A percentile compares a stretch with the other conserved stretches of the same genome.
Conservation (phyloP, 2,113 vertebrate genomes). For the Microcebus tavaratra region DNA sequence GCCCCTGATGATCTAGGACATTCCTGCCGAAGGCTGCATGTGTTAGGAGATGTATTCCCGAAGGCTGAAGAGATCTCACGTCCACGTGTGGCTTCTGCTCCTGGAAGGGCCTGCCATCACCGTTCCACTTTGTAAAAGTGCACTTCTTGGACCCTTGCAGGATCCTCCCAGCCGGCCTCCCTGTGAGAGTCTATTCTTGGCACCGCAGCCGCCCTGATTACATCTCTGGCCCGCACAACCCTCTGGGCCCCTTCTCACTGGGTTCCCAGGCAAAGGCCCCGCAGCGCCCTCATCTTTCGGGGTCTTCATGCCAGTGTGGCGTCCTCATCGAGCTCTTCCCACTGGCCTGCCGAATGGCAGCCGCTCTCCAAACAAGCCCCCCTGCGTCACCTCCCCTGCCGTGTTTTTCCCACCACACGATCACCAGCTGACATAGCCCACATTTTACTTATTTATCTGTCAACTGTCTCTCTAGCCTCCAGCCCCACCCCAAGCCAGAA, state of each 20-base stretch:
- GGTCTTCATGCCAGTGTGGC: neutral
- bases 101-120: neutral
- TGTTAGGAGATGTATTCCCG: neutral
- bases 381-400: neutral
- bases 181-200: too few relatives aligned
- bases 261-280: neutral
- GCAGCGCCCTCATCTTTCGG: neutral
- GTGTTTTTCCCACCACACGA: neutral
- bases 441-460: neutral
- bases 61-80: neutral
- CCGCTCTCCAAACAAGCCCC: neutral
- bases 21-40: neutral
- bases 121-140: neutral
- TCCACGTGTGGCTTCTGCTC: neutral
- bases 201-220: neutral
- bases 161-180: neutral
- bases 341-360: neutral
- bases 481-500: neutral
- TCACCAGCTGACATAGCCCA: neutral
- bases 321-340: neutral
- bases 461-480: neutral
- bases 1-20: neutral
- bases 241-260: neutral
- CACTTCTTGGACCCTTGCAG: neutral
- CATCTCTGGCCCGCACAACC: neutral